Evolutionary conservation across 2,888 invertebrate species (phyloP).

Genomic region (Carpatolechia fugitivella): DNA sequence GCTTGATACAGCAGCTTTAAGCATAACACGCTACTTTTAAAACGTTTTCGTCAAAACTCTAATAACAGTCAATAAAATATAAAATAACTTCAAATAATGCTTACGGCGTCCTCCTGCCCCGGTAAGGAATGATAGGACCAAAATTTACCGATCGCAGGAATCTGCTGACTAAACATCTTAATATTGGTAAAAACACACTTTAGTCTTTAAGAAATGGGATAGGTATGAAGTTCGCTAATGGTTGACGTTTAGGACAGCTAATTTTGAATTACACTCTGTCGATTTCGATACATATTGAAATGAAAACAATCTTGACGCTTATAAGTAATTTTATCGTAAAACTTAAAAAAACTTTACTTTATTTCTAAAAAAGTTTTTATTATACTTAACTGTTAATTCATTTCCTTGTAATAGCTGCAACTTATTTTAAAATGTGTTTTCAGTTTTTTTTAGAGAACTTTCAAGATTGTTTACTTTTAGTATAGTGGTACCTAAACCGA

Average conservation of each 20-base stretch:
- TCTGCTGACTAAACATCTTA: constrained; percentile 38
- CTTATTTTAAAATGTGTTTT: no score
- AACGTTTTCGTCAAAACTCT: constrained; percentile 26
- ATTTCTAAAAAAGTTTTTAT: neutral
- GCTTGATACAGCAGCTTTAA: constrained; percentile 11
- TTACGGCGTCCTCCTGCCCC: constrained; percentile 56
- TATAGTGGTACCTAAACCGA: no score
- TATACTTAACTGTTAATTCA: no score
- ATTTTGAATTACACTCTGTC: no score
- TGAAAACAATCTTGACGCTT: no score
- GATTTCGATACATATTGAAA: no score
- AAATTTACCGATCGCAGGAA: constrained; percentile 79
- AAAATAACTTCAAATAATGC: constrained; percentile 43
- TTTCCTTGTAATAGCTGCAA: no score
- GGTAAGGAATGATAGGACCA: constrained; percentile 83
- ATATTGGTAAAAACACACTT: constrained; percentile 51
- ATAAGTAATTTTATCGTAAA: no score
- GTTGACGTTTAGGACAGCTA: neutral
- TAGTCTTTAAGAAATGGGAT: constrained; percentile 36
- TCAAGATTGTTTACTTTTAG: no score
- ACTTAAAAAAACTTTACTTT: no score
- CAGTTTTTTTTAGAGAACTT: no score
- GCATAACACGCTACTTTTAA: constrained; percentile 23
- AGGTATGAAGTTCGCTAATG: neutral
- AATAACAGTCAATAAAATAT: constrained; percentile 27